Conservation (phyloP, 2,888 invertebrate species). For the Phlogophora meticulosa region DNA sequence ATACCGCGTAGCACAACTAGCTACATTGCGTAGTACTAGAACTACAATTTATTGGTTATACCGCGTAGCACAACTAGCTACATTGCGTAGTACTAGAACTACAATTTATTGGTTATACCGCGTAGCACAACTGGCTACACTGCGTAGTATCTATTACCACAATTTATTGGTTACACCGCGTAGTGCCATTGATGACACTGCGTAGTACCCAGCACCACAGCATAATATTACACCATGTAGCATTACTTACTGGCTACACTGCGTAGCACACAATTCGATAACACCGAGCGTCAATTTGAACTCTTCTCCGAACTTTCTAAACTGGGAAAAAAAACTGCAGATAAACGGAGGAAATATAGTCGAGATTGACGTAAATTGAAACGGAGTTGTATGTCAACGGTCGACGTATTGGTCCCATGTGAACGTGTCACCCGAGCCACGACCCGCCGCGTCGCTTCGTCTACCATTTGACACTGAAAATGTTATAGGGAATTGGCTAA, state of each 20-base stretch:
- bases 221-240: too few relatives aligned
- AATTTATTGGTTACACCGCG: too few relatives aligned
- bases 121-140: neutral
- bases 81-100: too few relatives aligned
- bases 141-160: too few relatives aligned
- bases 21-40: too few relatives aligned
- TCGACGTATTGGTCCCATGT: constrained; percentile 33
- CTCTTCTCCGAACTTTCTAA: neutral
- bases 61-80: too few relatives aligned
- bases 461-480: constrained; percentile 11
- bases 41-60: too few relatives aligned
- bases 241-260: neutral
- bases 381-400: constrained; percentile 31
- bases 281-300: too few relatives aligned
- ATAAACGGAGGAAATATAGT: neutral
- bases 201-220: too few relatives aligned
- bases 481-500: constrained; percentile 5
- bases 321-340: neutral
- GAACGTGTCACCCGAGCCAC: constrained; percentile 32
- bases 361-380: constrained; percentile 26
- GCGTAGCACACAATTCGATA: neutral
- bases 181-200: too few relatives aligned
- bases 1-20: too few relatives aligned
- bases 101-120: neutral
- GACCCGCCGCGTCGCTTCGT: constrained; percentile 15